Percentiles rank a stretch among this genome's conserved stretches.
Conservation (phyloP, 1,140 invertebrate species). For the Zaprionus inermis region DNA sequence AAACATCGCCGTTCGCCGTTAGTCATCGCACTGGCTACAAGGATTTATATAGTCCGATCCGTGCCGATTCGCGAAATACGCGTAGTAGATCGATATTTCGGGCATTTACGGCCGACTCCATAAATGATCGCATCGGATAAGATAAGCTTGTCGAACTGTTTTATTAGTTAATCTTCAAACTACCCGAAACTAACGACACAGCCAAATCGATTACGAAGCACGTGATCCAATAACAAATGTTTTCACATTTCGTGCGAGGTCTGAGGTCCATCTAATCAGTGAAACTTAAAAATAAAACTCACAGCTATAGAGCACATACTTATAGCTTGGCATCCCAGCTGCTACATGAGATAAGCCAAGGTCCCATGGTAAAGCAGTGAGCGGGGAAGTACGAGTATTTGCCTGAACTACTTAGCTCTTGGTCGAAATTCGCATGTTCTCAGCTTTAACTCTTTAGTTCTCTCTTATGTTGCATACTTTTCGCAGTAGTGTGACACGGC, state of each 20-base stretch:
- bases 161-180: slow-evolving; percentile 21
- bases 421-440: background rate
- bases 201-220: slow-evolving; percentile 20
- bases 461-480: background rate
- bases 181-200: background rate
- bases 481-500: background rate
- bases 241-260: slow-evolving; percentile 23
- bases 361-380: background rate
- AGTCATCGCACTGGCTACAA: slow-evolving; percentile 4
- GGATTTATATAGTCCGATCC: slow-evolving; percentile 13
- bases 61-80: background rate
- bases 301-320: background rate
- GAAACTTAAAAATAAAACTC: background rate
- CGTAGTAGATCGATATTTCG: slow-evolving; percentile 4
- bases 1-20: background rate
- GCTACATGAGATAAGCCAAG: slow-evolving; percentile 24
- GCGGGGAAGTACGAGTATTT: background rate
- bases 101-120: slow-evolving; percentile 3
- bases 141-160: slow-evolving; percentile 23
- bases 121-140: slow-evolving; percentile 32
- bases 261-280: slow-evolving; percentile 35
- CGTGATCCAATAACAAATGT: slow-evolving; percentile 39
- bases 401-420: background rate
- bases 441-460: background rate
- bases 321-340: background rate